Percentiles rank a stretch among this genome's conserved stretches.
Evolutionary conservation across 2,797 vertebrate species (phyloP).

Genomic region (Lates japonicus): DNA sequence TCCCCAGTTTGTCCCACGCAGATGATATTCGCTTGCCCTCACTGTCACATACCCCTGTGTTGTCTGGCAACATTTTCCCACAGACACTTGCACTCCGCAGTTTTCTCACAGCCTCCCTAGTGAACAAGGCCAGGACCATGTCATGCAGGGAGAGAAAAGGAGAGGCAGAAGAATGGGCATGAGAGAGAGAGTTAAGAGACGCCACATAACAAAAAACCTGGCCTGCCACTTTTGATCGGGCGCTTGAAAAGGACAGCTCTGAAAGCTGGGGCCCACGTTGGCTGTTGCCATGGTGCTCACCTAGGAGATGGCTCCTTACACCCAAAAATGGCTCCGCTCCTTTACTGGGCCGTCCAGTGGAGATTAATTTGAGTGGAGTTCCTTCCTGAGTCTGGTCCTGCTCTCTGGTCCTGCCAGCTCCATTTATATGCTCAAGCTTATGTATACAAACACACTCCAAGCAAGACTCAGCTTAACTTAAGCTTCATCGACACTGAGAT

Average conservation of each 20-base stretch:
- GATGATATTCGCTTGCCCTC: constrained; percentile 51
- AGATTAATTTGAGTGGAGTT: constrained; percentile 81
- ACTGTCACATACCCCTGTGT: constrained; percentile 69
- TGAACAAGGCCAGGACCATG: constrained; percentile 70
- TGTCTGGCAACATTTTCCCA: constrained; percentile 84
- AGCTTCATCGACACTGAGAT: constrained; percentile 8
- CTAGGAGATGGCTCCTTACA: constrained; percentile 84
- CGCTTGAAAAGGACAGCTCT: constrained; percentile 81
- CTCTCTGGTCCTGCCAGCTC: constrained; percentile 67
- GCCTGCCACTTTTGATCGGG: constrained; percentile 80
- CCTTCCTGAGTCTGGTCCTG: constrained; percentile 76
- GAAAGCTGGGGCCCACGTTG: constrained; percentile 77
- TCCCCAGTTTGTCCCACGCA: constrained; percentile 22
- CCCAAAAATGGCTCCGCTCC: constrained; percentile 82
- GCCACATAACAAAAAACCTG: constrained; percentile 76
- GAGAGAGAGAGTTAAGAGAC: constrained; percentile 63
- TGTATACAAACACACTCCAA: constrained; percentile 19
- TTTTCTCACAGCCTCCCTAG: constrained; percentile 79
- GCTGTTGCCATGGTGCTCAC: constrained; percentile 85
- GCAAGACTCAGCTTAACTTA: constrained; percentile 24
- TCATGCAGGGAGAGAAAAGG: constrained; percentile 68
- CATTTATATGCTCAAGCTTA: constrained; percentile 57
- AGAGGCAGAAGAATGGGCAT: constrained; percentile 67
- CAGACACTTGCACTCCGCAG: constrained; percentile 68
- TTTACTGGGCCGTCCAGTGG: constrained; percentile 75